Conservation (phyloP, 2,888 invertebrate genomes). For the Acronicta leporina region DNA sequence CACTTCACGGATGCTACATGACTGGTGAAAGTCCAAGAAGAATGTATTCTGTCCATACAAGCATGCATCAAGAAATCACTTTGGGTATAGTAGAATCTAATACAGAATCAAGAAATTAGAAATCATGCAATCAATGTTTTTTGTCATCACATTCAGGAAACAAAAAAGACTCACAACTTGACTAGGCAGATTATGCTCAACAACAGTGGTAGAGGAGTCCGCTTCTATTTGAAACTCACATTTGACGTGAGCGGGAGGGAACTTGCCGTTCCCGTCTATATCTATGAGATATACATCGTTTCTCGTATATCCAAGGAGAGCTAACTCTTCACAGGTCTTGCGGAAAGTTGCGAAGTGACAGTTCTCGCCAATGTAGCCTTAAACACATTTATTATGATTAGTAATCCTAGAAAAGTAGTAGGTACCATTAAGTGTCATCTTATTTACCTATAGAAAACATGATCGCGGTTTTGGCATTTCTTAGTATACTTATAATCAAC, state of each 20-base stretch:
- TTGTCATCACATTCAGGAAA: background rate
- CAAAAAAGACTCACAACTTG: constrained; percentile 90
- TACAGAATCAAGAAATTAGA: background rate
- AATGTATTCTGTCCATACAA: constrained; percentile 6
- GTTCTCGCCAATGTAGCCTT: constrained; percentile 96
- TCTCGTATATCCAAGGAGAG: constrained; percentile 95
- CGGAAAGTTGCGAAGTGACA: constrained; percentile 98
- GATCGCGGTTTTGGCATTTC: no score
- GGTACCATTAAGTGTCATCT: no score
- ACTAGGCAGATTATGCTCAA: constrained; percentile 96
- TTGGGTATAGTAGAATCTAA: background rate
- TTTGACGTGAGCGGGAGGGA: constrained; percentile 97
- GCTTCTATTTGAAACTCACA: constrained; percentile 97
- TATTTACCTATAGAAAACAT: no score
- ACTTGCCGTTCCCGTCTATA: constrained; percentile 97
- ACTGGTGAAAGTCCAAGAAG: background rate
- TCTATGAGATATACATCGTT: constrained; percentile 98
- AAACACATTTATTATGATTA: constrained; percentile 7
- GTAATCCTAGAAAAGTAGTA: no score
- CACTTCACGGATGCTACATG: no score
- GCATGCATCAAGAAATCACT: constrained; percentile 12
- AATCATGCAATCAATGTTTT: no score
- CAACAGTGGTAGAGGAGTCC: constrained; percentile 95
- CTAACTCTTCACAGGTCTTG: constrained; percentile 97
- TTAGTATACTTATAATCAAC: no score